phyloP scores from a whole-genome alignment of 2,888 invertebrate species.

The Linnaemya tessellans region DNA sequence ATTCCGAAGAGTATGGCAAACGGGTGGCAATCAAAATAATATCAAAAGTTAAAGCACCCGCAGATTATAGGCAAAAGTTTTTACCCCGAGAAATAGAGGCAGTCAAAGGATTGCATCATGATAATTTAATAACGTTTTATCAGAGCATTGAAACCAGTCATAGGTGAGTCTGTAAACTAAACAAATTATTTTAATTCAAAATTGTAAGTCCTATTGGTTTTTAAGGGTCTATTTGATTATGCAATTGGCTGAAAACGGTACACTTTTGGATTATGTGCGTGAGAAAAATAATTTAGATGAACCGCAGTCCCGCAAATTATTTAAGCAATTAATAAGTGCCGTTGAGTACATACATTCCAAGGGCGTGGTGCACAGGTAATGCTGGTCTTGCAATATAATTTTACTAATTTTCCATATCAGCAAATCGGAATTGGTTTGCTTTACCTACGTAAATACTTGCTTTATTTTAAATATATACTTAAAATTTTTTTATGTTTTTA shows the following conservation, averaged over 20 bases:
- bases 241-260: constrained; percentile 93
- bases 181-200: background rate
- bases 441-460: too few species aligned
- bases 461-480: too few species aligned
- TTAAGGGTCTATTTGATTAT: constrained; percentile 91
- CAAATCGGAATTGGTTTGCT: too few species aligned
- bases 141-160: constrained; percentile 94
- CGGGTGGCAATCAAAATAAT: constrained; percentile 93
- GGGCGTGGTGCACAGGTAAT: constrained; percentile 90
- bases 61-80: constrained; percentile 92
- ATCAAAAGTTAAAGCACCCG: constrained; percentile 91
- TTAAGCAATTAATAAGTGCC: constrained; percentile 89
- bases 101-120: constrained; percentile 91
- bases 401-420: too few species aligned
- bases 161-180: constrained; percentile 84
- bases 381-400: constrained; percentile 45
- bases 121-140: constrained; percentile 90
- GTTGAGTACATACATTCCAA: constrained; percentile 91
- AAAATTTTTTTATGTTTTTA: too few species aligned
- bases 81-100: constrained; percentile 92
- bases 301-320: constrained; percentile 87
- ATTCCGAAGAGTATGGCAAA: constrained; percentile 88
- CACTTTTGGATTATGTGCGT: constrained; percentile 89
- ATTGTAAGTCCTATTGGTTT: background rate
- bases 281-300: constrained; percentile 90